Evolutionary conservation across 2,113 vertebrate genomes (phyloP).

Genomic region (Leucopternis melanops): DNA sequence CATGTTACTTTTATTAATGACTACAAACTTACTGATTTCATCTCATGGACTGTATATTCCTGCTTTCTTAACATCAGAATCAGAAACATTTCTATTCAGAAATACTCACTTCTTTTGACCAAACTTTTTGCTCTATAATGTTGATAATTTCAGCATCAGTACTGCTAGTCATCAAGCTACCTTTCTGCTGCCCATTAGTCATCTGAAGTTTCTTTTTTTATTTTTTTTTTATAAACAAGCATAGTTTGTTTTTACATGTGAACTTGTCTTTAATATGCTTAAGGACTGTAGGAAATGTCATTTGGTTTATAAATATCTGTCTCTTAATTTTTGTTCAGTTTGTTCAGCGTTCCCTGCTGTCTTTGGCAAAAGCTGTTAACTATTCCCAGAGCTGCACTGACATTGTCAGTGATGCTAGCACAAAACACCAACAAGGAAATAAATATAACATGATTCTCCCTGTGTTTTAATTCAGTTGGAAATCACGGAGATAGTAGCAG

Average conservation of each 20-base stretch:
- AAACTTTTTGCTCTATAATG: not conserved
- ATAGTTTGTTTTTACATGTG: not conserved
- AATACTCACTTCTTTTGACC: not conserved
- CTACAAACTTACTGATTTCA: not conserved
- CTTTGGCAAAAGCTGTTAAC: not conserved
- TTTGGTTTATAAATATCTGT: not conserved
- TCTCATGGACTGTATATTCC: not conserved
- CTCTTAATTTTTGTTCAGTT: not conserved
- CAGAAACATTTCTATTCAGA: not conserved
- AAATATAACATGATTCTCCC: conserved; percentile 2
- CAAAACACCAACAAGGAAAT: not conserved
- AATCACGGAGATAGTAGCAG: not conserved
- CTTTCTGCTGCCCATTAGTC: not conserved
- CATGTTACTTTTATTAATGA: not conserved
- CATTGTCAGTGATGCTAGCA: not conserved
- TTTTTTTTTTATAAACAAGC: not conserved
- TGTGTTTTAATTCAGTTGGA: not conserved
- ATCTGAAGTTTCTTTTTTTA: not conserved
- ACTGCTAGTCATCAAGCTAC: not conserved
- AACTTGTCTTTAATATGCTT: not conserved
- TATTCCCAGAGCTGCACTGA: not conserved
- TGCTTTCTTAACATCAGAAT: not conserved
- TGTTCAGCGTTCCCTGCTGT: not conserved
- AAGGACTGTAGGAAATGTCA: not conserved
- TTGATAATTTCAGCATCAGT: not conserved